These are phyloP conservation scores for Cancer borealis DNA, from an alignment of 2,888 invertebrate genomes.

Conservation along the genomic window DNA sequence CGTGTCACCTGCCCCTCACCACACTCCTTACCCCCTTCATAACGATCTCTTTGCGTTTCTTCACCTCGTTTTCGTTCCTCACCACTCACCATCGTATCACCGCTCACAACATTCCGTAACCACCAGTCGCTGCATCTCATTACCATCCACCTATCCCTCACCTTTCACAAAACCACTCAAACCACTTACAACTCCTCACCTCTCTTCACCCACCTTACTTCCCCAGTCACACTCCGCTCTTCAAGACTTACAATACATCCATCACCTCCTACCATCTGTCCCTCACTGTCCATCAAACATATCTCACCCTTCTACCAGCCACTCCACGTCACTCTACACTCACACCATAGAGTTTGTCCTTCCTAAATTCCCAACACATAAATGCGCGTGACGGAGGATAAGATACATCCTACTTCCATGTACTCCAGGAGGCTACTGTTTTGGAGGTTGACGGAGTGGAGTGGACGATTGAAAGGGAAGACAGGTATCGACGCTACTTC, in stretches of 20 bases:
- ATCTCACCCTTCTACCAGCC: not conserved
- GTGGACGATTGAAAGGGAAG: conserved; percentile 7
- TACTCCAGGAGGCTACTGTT: not conserved
- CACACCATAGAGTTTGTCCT: not conserved
- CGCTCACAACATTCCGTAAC: not conserved
- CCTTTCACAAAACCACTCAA: not conserved
- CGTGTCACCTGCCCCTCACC: not conserved
- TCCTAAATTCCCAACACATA: not conserved
- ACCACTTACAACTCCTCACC: not conserved
- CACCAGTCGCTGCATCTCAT: not conserved
- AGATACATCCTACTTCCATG: not conserved
- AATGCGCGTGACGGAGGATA: not conserved
- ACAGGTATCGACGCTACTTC: not conserved
- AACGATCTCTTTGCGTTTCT: not conserved
- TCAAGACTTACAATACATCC: not conserved
- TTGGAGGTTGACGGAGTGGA: not conserved
- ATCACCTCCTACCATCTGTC: not conserved
- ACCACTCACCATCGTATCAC: not conserved
- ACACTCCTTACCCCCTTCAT: not conserved
- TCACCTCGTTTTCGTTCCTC: too few relatives aligned
- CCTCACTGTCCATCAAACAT: not conserved
- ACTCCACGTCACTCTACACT: not conserved
- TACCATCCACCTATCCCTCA: not conserved
- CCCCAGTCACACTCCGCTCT: not conserved
- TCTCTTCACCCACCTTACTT: not conserved